A percentile compares a stretch with the other conserved stretches of the same genome.
Conservation (phyloP, 1,140 invertebrate genomes). For the Sesamia nonagrioides region DNA sequence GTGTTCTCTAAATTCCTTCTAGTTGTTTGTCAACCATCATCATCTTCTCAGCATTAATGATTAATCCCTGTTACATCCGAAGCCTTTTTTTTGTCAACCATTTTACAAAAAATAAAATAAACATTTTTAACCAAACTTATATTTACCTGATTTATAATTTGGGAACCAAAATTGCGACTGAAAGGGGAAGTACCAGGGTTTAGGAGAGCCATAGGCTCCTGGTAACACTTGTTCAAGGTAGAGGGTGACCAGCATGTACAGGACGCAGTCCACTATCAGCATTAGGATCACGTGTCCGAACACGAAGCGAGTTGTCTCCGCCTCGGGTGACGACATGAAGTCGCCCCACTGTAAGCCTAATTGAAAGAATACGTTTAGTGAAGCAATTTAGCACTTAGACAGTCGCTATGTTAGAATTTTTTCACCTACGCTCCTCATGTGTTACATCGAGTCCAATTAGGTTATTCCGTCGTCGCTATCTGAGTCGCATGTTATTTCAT, state of each 20-base stretch:
- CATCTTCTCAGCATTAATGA: no score
- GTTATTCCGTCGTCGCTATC: no score
- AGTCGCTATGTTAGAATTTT: constrained; percentile 27
- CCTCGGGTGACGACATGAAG: constrained; percentile 89
- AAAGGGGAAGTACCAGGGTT: constrained; percentile 92
- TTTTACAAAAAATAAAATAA: background rate
- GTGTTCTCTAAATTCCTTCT: no score
- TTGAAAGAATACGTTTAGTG: constrained; percentile 59
- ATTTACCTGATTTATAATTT: constrained; percentile 53
- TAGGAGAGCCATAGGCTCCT: constrained; percentile 91
- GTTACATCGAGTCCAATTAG: constrained; percentile 10
- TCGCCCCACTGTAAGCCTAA: constrained; percentile 92
- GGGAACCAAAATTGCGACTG: constrained; percentile 87
- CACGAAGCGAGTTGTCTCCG: constrained; percentile 90
- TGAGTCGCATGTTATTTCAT: no score
- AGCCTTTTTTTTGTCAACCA: no score
- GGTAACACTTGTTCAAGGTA: constrained; percentile 93
- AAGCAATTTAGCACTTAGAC: constrained; percentile 33
- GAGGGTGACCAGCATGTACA: constrained; percentile 91
- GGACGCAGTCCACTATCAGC: constrained; percentile 88
- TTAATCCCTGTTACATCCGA: no score
- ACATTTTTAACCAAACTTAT: no score
- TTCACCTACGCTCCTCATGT: constrained; percentile 28
- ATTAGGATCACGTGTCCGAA: constrained; percentile 90
- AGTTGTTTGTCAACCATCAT: no score